Evolutionary conservation across 2,888 invertebrate genomes (phyloP), one percentile per base, ranked within the genome.

Genomic region (Parapristionchus giblindavisi): DNA sequence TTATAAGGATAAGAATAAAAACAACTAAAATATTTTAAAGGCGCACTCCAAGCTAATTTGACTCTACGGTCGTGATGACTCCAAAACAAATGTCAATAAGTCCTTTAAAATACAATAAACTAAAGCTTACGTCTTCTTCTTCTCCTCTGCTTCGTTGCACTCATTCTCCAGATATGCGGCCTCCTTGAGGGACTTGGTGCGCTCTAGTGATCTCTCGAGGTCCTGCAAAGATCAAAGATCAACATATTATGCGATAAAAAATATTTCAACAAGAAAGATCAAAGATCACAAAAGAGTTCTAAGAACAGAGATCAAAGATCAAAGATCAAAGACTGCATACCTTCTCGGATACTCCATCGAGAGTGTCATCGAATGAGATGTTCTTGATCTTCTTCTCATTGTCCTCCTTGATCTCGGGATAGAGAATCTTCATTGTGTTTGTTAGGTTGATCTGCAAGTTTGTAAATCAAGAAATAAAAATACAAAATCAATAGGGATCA

Each of bases 371-470:
- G 48, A 48, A 48, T n/a, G 32, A 32, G 32, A 66, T 8, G 54
- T n/a, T 14, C 5, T 14, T 29, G 38, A 40, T 11, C 27, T 65
- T 65, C 66, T 66, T 66, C 51, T 11, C 21, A 14, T 66, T 51
- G 27, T 61, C 61, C 24, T 66, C 66, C 66, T 66, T 66, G n/a
- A 32, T n/a, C 51, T 66, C 66, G 66, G 66, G 66, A 51, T 66
- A 66, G 66, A 66, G 32, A 51, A 66, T 66, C 51, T 66, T 48
- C 66, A 66, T 66, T 29, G 34, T 66, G 11, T 1, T 1, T 27
- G 40, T 63, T 27, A 14, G 43, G 43, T 43, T 43, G 17, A 43
- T 43, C n/a, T n/a, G n/a, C n/a, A n/a, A n/a, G n/a, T 43, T 14
- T 17, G 43, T 43, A 14, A 43, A 43, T 43, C 17, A 43, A 17